Base-by-base conservation (phyloP, 2,888 invertebrate species). In the Diadegma fenestrale region DNA sequence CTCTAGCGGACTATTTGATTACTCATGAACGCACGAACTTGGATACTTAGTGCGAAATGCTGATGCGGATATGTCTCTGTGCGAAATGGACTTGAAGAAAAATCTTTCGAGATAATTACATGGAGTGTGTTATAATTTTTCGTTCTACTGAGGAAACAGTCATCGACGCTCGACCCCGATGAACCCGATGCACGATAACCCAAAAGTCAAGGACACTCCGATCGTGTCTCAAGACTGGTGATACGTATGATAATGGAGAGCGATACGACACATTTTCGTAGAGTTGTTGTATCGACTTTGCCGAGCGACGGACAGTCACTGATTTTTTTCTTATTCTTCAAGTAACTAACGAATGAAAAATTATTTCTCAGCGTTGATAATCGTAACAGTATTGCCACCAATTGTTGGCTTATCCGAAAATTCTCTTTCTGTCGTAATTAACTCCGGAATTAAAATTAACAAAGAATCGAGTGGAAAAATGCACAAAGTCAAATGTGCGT, bases 141-240 rank as follows among this genome's bases (percentile, higher is more conserved):
- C 89, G 90, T 89, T 89, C 89, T 88, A 92, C 86, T 91, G 89
- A 58, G 68, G 17, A 41, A 86, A 80, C 54, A 81, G 64, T 30
- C 48, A 45, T 48, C 45, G 30, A 30, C 26, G 69, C 6, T 26
- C 64, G 73, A 89, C 89, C 90, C 90, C 88, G 84, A 86, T 86
- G 90, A 92, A 91, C 89, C 81, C 37, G 41, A 72, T 83, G 17
- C 22, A 45, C 87, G 93, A 93, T 93, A 92, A 92, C 92, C 93
- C 88, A 89, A 89, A 90, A 91, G 92, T 92, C 93, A 93, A 93
- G 93, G 92, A 90, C 92, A 91, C 87, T 85, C 48, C 82, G 88
- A 87, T 89, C 88, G 89, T 90, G 87, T 90, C 90, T 89, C 88
- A 87, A 88, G 86, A 88, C 84, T 69, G 66, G 17, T 37, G 19